phyloP scores from a whole-genome alignment of 2,888 invertebrate genomes.

The Galerucella nymphaeae region DNA sequence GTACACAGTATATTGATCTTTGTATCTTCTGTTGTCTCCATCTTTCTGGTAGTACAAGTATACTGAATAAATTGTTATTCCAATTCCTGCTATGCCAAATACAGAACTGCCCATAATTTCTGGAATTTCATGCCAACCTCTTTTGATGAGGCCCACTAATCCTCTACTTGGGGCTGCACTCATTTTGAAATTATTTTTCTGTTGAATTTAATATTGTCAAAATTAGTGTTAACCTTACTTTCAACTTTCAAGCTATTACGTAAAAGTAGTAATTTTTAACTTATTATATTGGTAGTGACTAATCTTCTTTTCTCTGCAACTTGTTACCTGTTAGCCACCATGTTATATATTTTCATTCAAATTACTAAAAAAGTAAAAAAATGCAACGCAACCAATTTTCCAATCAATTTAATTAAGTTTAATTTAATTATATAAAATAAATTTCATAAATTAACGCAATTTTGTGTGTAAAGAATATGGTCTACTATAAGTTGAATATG shows the following conservation, averaged over 20 bases:
- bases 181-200: constrained; percentile 32
- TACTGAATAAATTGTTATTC: constrained; percentile 67
- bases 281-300: background rate
- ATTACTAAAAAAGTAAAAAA: too few species aligned
- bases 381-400: too few species aligned
- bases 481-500: background rate
- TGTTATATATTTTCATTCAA: too few species aligned
- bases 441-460: too few species aligned
- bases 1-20: constrained; percentile 71
- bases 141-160: constrained; percentile 61
- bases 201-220: background rate
- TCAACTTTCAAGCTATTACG: background rate
- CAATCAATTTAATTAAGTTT: too few species aligned
- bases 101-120: constrained; percentile 74
- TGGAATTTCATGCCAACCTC: constrained; percentile 76
- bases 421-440: too few species aligned
- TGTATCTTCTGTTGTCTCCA: constrained; percentile 76
- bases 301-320: background rate
- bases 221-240: background rate
- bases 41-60: constrained; percentile 63
- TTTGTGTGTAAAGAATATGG: background rate
- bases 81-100: constrained; percentile 70
- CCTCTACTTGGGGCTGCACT: constrained; percentile 49
- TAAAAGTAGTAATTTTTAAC: background rate
- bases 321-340: background rate